A percentile compares a stretch with the other conserved stretches of the same genome.
These are phyloP conservation scores for Auanema sp. DNA, from an alignment of 2,888 invertebrate species.

Conservation along the genomic window DNA sequence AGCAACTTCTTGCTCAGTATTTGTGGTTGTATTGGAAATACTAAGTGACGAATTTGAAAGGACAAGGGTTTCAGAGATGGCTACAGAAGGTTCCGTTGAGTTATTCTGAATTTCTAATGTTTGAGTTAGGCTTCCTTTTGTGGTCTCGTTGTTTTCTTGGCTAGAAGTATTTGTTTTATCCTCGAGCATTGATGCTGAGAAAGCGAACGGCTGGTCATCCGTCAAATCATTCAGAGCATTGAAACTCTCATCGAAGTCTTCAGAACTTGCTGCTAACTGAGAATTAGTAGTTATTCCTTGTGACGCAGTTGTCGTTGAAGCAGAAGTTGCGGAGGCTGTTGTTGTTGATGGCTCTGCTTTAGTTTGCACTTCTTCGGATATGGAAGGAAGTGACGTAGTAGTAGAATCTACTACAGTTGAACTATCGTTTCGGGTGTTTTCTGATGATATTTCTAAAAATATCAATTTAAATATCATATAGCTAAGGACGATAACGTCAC, in stretches of 20 bases:
- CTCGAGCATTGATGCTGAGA: too few relatives aligned
- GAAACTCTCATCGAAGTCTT: neutral
- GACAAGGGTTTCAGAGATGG: neutral
- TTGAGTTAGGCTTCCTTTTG: too few relatives aligned
- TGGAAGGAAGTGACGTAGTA: too few relatives aligned
- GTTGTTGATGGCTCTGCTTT: neutral
- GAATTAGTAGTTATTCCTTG: neutral
- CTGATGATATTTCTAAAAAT: too few relatives aligned
- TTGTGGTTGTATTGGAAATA: slow-evolving; percentile 1
- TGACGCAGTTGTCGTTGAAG: neutral
- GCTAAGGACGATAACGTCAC: too few relatives aligned
- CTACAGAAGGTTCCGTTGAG: neutral
- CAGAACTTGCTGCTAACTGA: neutral
- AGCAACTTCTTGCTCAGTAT: neutral
- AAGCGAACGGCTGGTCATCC: too few relatives aligned
- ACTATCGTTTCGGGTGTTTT: neutral
- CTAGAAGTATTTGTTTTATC: too few relatives aligned
- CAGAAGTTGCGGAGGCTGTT: neutral
- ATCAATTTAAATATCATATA: too few relatives aligned
- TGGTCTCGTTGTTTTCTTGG: too few relatives aligned
- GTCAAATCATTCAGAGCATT: too few relatives aligned
- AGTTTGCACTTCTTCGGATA: neutral
- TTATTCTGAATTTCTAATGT: neutral
- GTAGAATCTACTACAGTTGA: neutral
- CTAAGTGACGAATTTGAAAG: neutral